Conservation (phyloP, 2,888 invertebrate species). For the Drosophila acutilabella region DNA sequence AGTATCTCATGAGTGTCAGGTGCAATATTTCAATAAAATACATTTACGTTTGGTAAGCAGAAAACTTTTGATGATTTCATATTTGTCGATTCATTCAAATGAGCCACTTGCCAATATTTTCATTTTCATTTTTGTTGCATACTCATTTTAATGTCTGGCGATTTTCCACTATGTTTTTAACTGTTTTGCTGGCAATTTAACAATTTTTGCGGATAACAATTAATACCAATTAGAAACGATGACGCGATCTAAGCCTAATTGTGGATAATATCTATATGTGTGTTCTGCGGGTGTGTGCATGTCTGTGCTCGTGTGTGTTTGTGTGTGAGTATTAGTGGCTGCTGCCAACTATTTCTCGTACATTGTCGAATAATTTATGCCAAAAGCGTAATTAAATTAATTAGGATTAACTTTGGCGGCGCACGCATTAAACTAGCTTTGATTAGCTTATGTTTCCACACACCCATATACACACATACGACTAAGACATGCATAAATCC, state of each 20-base stretch:
- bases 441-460: constrained; percentile 74
- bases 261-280: constrained; percentile 56
- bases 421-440: constrained; percentile 80
- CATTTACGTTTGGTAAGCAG: constrained; percentile 55
- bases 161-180: too few relatives aligned
- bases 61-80: constrained; percentile 72
- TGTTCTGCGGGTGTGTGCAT: constrained; percentile 8
- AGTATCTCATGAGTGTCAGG: constrained; percentile 51
- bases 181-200: constrained; percentile 16
- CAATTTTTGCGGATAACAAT: constrained; percentile 54
- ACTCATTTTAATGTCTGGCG: too few relatives aligned
- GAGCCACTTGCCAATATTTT: constrained; percentile 17
- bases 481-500: constrained; percentile 64
- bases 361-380: constrained; percentile 75
- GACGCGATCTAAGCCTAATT: constrained; percentile 67
- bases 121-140: constrained; percentile 10
- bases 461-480: constrained; percentile 39
- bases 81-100: constrained; percentile 63
- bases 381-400: constrained; percentile 79
- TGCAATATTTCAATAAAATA: constrained; percentile 78
- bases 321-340: constrained; percentile 2
- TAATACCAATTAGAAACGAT: constrained; percentile 71
- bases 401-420: constrained; percentile 80
- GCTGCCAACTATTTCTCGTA: constrained; percentile 52
- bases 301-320: constrained; percentile 4